Evolutionary conservation across 1,140 invertebrate genomes (phyloP), one percentile per base, ranked within the genome.

Genomic region (Whitmania pigra): DNA sequence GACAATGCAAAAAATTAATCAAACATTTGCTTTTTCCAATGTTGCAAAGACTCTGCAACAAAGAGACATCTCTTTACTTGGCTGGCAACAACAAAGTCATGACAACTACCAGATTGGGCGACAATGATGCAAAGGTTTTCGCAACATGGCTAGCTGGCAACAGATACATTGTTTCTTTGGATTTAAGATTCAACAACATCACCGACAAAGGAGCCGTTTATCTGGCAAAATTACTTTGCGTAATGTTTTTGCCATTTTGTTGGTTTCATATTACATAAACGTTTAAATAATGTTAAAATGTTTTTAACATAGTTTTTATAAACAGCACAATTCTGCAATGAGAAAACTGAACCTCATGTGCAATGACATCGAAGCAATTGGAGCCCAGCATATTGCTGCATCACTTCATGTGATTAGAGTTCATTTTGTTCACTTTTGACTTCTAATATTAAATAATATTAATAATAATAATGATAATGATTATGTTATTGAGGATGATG

Each of bases 11-110:
- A 63, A n/a, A 22, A 31, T 63, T 11, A 63, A 4, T 31, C 2
- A 63, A 13, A 13, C 22, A 60, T 7, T 22, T 9, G 17, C 5
- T 5, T 9, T 7, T 63, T 63, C 3, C 11, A 63, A 1, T 63
- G 29, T 15, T 31, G 9, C 29, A 22, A 63, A 63, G 57, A 63
- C 29, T 63, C 22, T 63, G 57, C 29, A 63, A 63, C 20, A 63
- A 63, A 31, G 29, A 31, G 22, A 63, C 57, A 53, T 70, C 69
- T 3, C 74, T 82, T 55, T 80, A 80, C 73, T 73, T 82, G 72
- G 79, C 80, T 53, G 81, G 81, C 31, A 81, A 82, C 75, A 80
- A 80, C 73, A 75, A 80, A n/a, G 73, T 80, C 17, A 74, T 81
- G 66, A 43, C 71, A 0, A 75, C 74, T 18, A 40, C 57, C 9